Evolutionary conservation across 2,888 invertebrate genomes (phyloP).

Genomic region (Plebejus melissa): DNA sequence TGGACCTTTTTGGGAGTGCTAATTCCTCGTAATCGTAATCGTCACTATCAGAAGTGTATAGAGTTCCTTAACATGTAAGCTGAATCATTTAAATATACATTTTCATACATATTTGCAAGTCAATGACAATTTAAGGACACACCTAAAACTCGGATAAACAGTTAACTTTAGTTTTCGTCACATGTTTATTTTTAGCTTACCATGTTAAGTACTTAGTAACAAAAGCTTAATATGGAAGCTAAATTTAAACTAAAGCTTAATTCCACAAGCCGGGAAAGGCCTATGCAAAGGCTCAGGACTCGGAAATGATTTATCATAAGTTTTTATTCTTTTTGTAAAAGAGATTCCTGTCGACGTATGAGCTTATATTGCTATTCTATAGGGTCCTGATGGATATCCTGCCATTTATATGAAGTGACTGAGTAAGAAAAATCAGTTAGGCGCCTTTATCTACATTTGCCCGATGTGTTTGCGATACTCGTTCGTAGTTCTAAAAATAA

Average conservation of each 20-base stretch:
- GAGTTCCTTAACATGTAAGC: background rate
- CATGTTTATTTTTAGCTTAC: too few species aligned
- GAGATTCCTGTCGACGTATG: background rate
- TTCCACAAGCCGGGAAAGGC: background rate
- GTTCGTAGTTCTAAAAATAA: background rate
- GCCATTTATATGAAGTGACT: background rate
- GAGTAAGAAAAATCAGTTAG: conserved; percentile 14
- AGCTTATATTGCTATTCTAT: conserved; percentile 14
- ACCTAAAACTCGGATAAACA: too few species aligned
- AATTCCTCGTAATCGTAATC: conserved; percentile 11
- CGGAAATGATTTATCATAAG: conserved; percentile 13
- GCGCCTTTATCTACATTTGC: background rate
- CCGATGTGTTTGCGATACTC: background rate
- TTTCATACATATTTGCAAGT: background rate
- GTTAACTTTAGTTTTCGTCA: too few species aligned
- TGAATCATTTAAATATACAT: background rate
- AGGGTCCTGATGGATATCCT: conserved; percentile 13
- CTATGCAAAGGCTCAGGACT: background rate
- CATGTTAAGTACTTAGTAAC: too few species aligned
- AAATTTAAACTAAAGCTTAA: background rate
- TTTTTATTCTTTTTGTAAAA: background rate
- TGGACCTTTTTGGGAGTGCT: conserved; percentile 1
- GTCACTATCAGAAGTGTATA: background rate
- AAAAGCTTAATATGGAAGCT: too few species aligned
- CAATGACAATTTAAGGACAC: background rate